Evolutionary conservation across 1,140 invertebrate species (phyloP), one percentile per base, ranked within the genome.

Genomic region (Agrilus planipennis): DNA sequence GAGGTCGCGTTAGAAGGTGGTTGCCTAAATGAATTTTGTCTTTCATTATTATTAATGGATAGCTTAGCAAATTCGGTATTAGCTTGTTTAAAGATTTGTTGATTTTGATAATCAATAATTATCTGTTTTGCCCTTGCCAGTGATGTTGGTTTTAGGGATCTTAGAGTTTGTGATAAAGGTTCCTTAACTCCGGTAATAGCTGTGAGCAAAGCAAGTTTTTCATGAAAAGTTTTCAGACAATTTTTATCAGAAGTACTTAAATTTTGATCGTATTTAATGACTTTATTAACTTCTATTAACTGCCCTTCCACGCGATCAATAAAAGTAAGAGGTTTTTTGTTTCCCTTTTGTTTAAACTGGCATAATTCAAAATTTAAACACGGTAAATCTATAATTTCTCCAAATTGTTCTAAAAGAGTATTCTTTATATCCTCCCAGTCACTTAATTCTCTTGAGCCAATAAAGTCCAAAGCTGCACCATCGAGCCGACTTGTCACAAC

Each of bases 351-450:
- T n/a, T 25, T 25, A 25, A 25, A 25, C 7, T 25, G 23, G n/a
- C 23, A 25, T 25, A 25, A 25, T 25, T 25, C 23, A 25, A 25
- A 25, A 25, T 25, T 25, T 25, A 25, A 25, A n/a, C 23, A 25
- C 6, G 6, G 23, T 7, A 25, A 7, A 25, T 25, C 23, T 25
- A 25, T n/a, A n/a, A n/a, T n/a, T n/a, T n/a, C n/a, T n/a, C n/a
- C n/a, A n/a, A n/a, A n/a, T n/a, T n/a, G n/a, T n/a, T n/a, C n/a
- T n/a, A n/a, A n/a, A n/a, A n/a, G n/a, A n/a, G n/a, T n/a, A n/a
- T n/a, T n/a, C n/a, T n/a, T n/a, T n/a, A n/a, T n/a, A n/a, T n/a
- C n/a, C n/a, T n/a, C n/a, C n/a, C n/a, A n/a, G n/a, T n/a, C n/a
- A n/a, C n/a, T n/a, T n/a, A n/a, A n/a, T n/a, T n/a, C n/a, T n/a